Conservation (phyloP, 2,888 invertebrate genomes). For the Drosophila stalkeri region DNA sequence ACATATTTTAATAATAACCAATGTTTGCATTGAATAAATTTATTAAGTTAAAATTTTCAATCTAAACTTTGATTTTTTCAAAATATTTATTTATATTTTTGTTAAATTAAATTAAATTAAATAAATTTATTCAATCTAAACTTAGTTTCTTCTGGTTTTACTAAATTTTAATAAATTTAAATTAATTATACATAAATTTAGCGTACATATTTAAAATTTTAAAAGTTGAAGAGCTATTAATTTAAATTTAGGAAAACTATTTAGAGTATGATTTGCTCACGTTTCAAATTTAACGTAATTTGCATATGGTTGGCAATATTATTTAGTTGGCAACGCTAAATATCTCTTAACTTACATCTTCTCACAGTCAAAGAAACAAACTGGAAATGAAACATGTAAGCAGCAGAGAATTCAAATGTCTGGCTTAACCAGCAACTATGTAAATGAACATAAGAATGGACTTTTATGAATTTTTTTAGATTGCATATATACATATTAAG, state of each 20-base stretch:
- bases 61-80: too few relatives aligned
- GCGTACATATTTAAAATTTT: too few relatives aligned
- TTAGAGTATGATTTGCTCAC: not conserved
- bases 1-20: too few relatives aligned
- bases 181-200: not conserved
- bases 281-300: not conserved
- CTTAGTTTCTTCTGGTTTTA: too few relatives aligned
- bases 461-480: not conserved
- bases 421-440: not conserved
- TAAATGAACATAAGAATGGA: not conserved
- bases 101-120: too few relatives aligned
- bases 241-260: not conserved
- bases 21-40: too few relatives aligned
- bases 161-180: too few relatives aligned
- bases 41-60: too few relatives aligned
- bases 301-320: not conserved
- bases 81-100: too few relatives aligned
- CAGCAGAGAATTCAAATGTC: not conserved
- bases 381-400: conserved; percentile 1
- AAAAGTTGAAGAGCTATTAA: not conserved
- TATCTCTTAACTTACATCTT: not conserved
- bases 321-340: conserved; percentile 1
- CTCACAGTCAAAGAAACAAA: not conserved
- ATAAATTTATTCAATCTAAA: too few relatives aligned
- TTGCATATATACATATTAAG: not conserved